These are phyloP conservation scores for Leucoraja ocellata DNA, from an alignment of 2,797 vertebrate species.

Conservation along the genomic window DNA sequence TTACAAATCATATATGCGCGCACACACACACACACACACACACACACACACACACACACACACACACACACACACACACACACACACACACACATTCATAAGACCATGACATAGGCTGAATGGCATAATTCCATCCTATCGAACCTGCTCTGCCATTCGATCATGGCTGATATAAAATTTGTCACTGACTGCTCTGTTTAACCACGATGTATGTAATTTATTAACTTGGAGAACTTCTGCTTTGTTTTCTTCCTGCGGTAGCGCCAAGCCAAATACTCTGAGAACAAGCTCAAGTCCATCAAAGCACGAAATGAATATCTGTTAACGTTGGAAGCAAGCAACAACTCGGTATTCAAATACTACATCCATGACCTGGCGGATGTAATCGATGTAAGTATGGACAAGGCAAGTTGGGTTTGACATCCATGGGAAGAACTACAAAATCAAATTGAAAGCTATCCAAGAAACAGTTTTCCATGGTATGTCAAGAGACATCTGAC, in stretches of 20 bases:
- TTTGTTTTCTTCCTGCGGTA: constrained; percentile 52
- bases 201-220: not conserved
- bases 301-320: constrained; percentile 97
- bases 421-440: not conserved
- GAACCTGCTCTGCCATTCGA: no score
- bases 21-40: no score
- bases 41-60: no score
- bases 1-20: no score
- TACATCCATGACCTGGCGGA: constrained; percentile 97
- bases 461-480: no score
- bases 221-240: not conserved
- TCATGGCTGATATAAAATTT: no score
- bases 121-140: no score
- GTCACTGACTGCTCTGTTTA: not conserved
- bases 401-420: not conserved
- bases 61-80: no score
- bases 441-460: not conserved
- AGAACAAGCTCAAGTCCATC: constrained; percentile 98
- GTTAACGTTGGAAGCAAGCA: constrained; percentile 91
- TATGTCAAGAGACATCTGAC: no score
- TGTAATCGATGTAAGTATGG: constrained; percentile 90
- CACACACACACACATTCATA: no score
- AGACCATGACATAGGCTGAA: no score
- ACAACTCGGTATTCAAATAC: constrained; percentile 95
- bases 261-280: constrained; percentile 97